Conservation (phyloP, 2,888 invertebrate genomes). For the Palloptera scutellata region DNA sequence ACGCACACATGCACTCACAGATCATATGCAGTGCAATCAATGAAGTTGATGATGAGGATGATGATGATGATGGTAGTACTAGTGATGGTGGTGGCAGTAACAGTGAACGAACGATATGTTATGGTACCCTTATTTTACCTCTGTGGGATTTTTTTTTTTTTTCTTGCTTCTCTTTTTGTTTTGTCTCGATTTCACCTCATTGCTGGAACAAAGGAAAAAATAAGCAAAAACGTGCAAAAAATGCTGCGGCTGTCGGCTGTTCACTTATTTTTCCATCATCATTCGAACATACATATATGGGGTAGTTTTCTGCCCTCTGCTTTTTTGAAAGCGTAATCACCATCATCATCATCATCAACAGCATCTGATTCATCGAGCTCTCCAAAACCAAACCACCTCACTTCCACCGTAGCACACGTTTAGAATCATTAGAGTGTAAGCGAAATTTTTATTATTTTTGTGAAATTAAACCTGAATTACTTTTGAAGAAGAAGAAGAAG, state of each 20-base stretch:
- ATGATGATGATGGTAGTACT: constrained; percentile 2
- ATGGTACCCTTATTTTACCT: constrained; percentile 13
- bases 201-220: not conserved
- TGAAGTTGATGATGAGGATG: not conserved
- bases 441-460: constrained; percentile 14
- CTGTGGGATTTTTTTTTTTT: not conserved
- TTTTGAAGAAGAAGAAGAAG: constrained; percentile 1
- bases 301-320: constrained; percentile 19
- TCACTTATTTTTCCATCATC: constrained; percentile 17
- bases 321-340: constrained; percentile 28
- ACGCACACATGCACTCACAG: not conserved
- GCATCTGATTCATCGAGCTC: constrained; percentile 39
- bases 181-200: constrained; percentile 51
- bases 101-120: not conserved
- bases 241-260: constrained; percentile 42
- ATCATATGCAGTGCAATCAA: constrained; percentile 7
- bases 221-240: constrained; percentile 39
- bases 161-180: too few relatives aligned
- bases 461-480: constrained; percentile 28
- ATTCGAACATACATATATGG: constrained; percentile 18
- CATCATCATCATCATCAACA: constrained; percentile 37
- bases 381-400: too few relatives aligned
- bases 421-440: constrained; percentile 23
- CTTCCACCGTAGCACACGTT: not conserved
- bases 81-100: not conserved